Evolutionary conservation across 2,888 invertebrate species (phyloP), one percentile per base, ranked within the genome.

Genomic region (Sycophila texana): DNA sequence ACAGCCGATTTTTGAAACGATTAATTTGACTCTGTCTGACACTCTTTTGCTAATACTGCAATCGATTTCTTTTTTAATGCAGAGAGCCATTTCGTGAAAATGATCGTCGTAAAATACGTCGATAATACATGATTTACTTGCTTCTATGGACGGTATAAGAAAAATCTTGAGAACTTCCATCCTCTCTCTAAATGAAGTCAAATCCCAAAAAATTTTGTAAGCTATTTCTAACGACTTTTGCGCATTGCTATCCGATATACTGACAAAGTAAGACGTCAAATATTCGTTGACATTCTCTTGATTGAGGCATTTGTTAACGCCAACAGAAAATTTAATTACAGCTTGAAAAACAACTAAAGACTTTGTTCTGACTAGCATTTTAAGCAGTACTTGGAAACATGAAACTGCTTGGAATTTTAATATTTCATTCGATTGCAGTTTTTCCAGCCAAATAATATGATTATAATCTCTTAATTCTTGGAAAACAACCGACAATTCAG

Each of bases 1-100:
- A 49, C 88, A 88, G 14, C 90, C 89, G 5, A 90, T 90, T 65
- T 90, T 88, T 1, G 89, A 87, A 22, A 89, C 83, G 2, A 89
- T 82, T 4, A 85, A 58, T 39, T 83, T 85, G 26, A 84, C 84
- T 7, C 84, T 68, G 60, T 90, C 88, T 0, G 13, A n/a, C 0
- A 83, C 67, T 12, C 71, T 76, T 2, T 18, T 53, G 22, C 1
- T 20, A 5, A 0, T 18, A 4, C 1, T 47, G 12, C 10, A 16
- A 2, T 61, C 22, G 2, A 86, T 84, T 70, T 82, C 81, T 16
- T 83, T 81, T 2, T 81, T 82, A 0, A 84, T 66, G 12, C 84
- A 79, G 0, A 65, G 63, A 55, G 82, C 81, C 61, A 91, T 87
- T 7, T 86, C 83, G 30, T 84, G 83, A 0, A 89, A 87, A 20